Conservation (phyloP, 1,140 invertebrate species). For the Drosophila prosaltans region DNA sequence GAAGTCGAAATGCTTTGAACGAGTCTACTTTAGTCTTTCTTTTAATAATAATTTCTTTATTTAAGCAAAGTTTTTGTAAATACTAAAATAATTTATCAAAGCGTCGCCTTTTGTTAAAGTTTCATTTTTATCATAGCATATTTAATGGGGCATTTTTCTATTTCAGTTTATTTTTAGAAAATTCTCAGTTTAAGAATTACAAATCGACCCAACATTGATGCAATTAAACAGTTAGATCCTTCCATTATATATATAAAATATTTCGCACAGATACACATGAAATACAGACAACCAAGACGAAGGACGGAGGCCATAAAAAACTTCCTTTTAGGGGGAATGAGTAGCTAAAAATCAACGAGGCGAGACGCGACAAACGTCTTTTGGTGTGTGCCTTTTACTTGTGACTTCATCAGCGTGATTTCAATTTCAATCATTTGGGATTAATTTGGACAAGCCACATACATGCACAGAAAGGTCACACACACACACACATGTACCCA, state of each 20-base stretch:
- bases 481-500: slow-evolving; percentile 7
- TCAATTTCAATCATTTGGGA: slow-evolving; percentile 81
- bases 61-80: not conserved
- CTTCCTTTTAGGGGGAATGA: slow-evolving; percentile 20
- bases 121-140: no score
- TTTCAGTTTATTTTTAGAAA: not conserved
- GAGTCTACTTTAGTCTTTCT: no score
- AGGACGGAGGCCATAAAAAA: slow-evolving; percentile 38
- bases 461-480: slow-evolving; percentile 55
- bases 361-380: slow-evolving; percentile 42
- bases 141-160: not conserved
- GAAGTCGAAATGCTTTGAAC: no score
- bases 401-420: slow-evolving; percentile 64
- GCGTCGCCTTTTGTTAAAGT: not conserved
- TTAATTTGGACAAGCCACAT: slow-evolving; percentile 63
- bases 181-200: not conserved
- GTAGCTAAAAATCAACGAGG: slow-evolving; percentile 53
- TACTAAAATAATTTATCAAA: no score
- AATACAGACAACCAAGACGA: not conserved
- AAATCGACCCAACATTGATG: slow-evolving; percentile 1
- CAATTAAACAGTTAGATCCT: not conserved
- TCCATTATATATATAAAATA: slow-evolving; percentile 9
- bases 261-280: slow-evolving; percentile 2
- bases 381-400: slow-evolving; percentile 38
- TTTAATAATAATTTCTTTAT: no score